Conservation (phyloP, 2,797 vertebrate genomes). For the Onychomys leucogaster region DNA sequence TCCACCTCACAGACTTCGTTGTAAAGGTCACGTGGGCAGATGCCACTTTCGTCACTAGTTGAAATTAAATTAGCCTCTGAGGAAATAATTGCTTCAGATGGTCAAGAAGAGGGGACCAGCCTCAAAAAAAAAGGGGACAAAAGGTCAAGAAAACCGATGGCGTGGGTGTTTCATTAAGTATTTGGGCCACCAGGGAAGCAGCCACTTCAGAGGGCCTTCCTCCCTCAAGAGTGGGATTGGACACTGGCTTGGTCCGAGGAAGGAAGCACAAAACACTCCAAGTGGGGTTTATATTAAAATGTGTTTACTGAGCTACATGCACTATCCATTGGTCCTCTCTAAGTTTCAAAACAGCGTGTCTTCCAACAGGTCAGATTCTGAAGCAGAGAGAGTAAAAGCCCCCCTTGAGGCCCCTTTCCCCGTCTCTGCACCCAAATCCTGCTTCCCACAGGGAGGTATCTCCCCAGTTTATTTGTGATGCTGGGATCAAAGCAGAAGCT, state of each 20-base stretch:
- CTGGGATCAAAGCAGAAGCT: neutral
- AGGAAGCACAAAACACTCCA: neutral
- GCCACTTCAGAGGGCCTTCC: neutral
- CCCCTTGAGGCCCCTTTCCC: neutral
- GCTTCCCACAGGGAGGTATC: conserved; percentile 1
- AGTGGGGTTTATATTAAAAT: neutral
- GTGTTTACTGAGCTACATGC: neutral
- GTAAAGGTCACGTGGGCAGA: neutral
- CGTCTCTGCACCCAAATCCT: neutral
- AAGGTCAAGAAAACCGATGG: neutral
- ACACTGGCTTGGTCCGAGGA: neutral
- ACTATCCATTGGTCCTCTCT: neutral
- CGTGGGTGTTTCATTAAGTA: neutral
- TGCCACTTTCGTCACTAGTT: conserved; percentile 40
- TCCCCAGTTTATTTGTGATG: neutral
- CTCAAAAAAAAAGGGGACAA: neutral
- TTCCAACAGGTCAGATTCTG: conserved; percentile 16
- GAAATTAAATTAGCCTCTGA: conserved; percentile 49
- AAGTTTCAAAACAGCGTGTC: neutral
- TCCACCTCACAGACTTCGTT: neutral
- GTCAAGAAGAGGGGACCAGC: neutral
- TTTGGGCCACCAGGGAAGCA: neutral
- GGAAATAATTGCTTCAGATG: neutral
- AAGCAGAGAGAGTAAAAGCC: conserved; percentile 28
- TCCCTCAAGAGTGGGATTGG: neutral